Evolutionary conservation across 2,797 vertebrate genomes (phyloP), one percentile per base, ranked within the genome.

Genomic region (Coregonus sp.): DNA sequence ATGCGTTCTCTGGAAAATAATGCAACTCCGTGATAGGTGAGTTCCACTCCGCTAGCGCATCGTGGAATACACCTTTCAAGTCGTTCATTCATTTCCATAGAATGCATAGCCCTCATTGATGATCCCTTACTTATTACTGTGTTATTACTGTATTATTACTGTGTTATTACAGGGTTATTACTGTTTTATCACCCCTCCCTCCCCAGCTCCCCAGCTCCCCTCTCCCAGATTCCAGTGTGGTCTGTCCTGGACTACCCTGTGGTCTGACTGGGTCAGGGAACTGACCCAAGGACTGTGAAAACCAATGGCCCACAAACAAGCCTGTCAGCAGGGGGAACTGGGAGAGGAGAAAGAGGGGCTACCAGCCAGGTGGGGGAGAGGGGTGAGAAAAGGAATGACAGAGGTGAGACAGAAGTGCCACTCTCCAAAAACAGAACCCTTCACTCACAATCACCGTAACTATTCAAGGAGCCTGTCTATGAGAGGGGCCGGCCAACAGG

Each of bases 381-480:
- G 16, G 51, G 52, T 16, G 15, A 18, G 9, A 47, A 47, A 47
- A 47, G 40, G 40, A 47, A 47, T 47, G 40, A 47, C 40, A 47
- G 40, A 47, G 81, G 78, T 75, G 78, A 81, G 82, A 77, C 79
- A 80, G 80, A 81, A 84, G 77, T n/a, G 63, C 51, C 4, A 75
- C 3, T 16, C 79, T 87, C 80, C 73, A 72, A 79, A 92, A 89
- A 92, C 83, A 87, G 18, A 77, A 81, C 76, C 40, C 56, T 59
- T 59, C 16, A n/a, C 54, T 18, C 54, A 59, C 56, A n/a, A 1
- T n/a, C 56, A 20, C 1, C 1, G 5, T n/a, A 20, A 59, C 18
- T n/a, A 59, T 2, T 20, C 5, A 6, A 6, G 12, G 12, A 59
- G n/a, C 20, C 56, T 59, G 18, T 59, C 31, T 33, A 7, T 18